Evolutionary conservation across 1,140 invertebrate genomes (phyloP), one percentile per base, ranked within the genome.

Genomic region (Magallana ariakensis): DNA sequence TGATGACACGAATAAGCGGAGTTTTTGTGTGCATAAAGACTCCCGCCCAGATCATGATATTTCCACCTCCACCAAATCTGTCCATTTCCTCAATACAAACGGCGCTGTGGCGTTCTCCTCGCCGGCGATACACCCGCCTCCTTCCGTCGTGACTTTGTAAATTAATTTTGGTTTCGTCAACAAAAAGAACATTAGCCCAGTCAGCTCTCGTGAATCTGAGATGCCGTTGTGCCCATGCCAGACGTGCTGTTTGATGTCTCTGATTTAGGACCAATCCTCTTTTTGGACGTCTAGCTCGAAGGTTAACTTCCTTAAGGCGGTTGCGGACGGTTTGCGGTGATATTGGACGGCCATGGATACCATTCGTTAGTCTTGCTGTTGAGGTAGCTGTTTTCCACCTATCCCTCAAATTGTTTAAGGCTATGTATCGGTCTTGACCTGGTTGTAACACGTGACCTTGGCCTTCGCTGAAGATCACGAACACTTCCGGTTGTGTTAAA

Each of bases 131-230:
- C 19, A 86, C 55, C 4, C n/a, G n/a, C 54, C 19, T 82, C 11
- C 87, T 62, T 13, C 84, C 87, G 58, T 88, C 84, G 15, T 56
- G 54, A 46, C 22, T 53, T 11, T 60, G 26, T 15, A 86, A 58
- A 0, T 85, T 86, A 3, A 89, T 16, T 60, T 60, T 46, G 15
- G 83, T 26, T 53, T 89, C 85, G 26, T 89, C 81, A 13, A 62
- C 33, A 83, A 86, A 86, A 56, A 88, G 58, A 56, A 88, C 87
- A 85, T 88, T 88, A 56, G 80, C 46, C 84, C n/a, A n/a, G n/a
- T n/a, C n/a, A n/a, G n/a, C n/a, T n/a, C n/a, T n/a, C n/a, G n/a
- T n/a, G 53, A 88, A 75, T 89, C 87, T 11, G 87, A 81, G 33
- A 55, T 84, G 26, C 81, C 84, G 75, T 62, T 54, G 82, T 15